phyloP scores from a whole-genome alignment of 2,888 invertebrate species.

The Peribatodes rhomboidaria region DNA sequence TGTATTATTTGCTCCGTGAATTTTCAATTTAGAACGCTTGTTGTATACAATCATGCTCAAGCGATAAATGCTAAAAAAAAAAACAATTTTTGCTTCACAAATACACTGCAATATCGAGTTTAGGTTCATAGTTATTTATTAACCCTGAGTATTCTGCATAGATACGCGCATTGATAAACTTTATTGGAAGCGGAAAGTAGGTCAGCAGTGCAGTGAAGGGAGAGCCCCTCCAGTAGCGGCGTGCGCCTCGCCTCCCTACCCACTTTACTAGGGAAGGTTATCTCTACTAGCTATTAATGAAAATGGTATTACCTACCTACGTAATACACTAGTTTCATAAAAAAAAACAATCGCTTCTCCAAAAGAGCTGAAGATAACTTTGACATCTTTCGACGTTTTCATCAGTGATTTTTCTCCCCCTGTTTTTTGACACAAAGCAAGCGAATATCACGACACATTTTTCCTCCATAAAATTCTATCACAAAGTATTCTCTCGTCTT shows the following conservation, averaged over 20 bases:
- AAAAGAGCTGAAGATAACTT: not conserved
- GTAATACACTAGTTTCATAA: slow-evolving; percentile 4
- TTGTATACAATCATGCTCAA: not conserved
- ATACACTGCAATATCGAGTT: not conserved
- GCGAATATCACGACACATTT: not conserved
- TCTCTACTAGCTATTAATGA: slow-evolving; percentile 39
- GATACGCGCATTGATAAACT: slow-evolving; percentile 42
- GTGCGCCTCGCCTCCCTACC: slow-evolving; percentile 49
- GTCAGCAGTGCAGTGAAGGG: slow-evolving; percentile 80
- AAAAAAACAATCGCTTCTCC: not conserved
- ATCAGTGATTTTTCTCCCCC: not conserved
- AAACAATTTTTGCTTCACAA: not conserved
- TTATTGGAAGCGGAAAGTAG: slow-evolving; percentile 68
- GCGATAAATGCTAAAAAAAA: not conserved
- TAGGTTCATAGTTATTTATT: slow-evolving; percentile 4
- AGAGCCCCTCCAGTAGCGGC: slow-evolving; percentile 60
- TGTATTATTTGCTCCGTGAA: not conserved
- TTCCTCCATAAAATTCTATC: slow-evolving; percentile 4
- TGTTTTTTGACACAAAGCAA: slow-evolving; percentile 2
- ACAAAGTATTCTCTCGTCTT: slow-evolving; percentile 9
- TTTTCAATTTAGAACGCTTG: not conserved
- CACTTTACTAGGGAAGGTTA: slow-evolving; percentile 47
- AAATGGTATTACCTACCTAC: not conserved
- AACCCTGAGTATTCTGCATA: slow-evolving; percentile 29
- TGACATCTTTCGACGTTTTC: not conserved